Evolutionary conservation across 2,113 vertebrate genomes (phyloP).

Genomic region (Rhynchomys soricoides): DNA sequence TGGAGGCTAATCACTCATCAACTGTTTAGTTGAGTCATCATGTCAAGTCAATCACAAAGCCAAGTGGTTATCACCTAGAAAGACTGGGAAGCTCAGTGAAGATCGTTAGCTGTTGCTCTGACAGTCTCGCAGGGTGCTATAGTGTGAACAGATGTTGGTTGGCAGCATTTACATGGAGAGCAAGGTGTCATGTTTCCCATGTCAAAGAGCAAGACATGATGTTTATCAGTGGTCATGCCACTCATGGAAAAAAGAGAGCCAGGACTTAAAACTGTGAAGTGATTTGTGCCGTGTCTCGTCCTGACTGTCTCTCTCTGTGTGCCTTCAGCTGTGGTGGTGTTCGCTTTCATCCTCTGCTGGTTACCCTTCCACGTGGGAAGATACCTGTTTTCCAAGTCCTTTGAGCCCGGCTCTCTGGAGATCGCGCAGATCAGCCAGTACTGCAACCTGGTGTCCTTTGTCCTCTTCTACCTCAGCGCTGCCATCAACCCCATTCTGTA

Average conservation of each 20-base stretch:
- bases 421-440: constrained; percentile 94
- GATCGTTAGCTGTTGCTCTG: not conserved
- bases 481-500: constrained; percentile 99
- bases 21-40: not conserved
- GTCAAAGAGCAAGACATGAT: not conserved
- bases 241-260: not conserved
- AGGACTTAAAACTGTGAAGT: constrained; percentile 10
- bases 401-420: constrained; percentile 92
- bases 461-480: constrained; percentile 98
- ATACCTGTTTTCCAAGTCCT: constrained; percentile 95
- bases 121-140: not conserved
- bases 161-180: not conserved
- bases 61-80: not conserved
- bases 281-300: not conserved
- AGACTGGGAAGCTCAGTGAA: not conserved
- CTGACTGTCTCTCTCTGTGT: constrained; percentile 63
- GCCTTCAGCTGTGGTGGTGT: constrained; percentile 93
- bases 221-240: not conserved
- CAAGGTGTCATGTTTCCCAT: not conserved
- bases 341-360: constrained; percentile 99
- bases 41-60: not conserved
- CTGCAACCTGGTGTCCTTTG: constrained; percentile 95
- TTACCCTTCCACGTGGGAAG: constrained; percentile 97
- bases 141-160: not conserved
- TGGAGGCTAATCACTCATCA: not conserved